A percentile compares a stretch with the other conserved stretches of the same genome.
These are phyloP conservation scores for Conchocele bisecta DNA, from an alignment of 2,888 invertebrate genomes.

Conservation along the genomic window DNA sequence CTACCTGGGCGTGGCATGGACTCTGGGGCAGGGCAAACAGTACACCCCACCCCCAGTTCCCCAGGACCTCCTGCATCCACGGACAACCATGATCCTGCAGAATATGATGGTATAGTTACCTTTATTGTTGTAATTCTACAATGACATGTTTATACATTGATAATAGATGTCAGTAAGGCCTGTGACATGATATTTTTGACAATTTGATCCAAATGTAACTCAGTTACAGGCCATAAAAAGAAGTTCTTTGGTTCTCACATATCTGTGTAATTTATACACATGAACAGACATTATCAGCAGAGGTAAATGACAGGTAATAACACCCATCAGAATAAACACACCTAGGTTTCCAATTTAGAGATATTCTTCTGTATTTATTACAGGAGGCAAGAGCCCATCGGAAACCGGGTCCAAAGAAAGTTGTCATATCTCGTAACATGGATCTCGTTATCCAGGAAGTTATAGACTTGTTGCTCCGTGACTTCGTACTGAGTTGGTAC, in stretches of 20 bases:
- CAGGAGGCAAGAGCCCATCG: constrained; percentile 59
- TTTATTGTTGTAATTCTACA: not conserved
- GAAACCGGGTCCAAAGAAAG: constrained; percentile 62
- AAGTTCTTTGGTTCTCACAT: no score
- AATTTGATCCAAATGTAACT: no score
- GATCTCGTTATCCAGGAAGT: constrained; percentile 92
- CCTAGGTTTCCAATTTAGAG: no score
- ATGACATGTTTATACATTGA: no score
- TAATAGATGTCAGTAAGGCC: no score
- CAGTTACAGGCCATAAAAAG: no score
- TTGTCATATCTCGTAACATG: constrained; percentile 87
- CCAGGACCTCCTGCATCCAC: constrained; percentile 44
- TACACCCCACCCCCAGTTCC: constrained; percentile 65
- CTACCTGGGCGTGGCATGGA: constrained; percentile 71
- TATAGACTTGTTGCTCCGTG: constrained; percentile 90
- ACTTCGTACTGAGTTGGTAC: constrained; percentile 91
- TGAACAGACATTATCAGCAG: no score
- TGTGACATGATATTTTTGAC: no score
- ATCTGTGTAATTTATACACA: no score
- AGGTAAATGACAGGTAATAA: no score
- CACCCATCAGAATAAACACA: no score
- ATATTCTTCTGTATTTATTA: no score
- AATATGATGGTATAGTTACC: constrained; percentile 68
- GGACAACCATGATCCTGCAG: constrained; percentile 61
- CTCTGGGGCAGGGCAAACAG: constrained; percentile 68